Conservation (phyloP, 2,888 invertebrate species). For the Digitonthophagus gazella region DNA sequence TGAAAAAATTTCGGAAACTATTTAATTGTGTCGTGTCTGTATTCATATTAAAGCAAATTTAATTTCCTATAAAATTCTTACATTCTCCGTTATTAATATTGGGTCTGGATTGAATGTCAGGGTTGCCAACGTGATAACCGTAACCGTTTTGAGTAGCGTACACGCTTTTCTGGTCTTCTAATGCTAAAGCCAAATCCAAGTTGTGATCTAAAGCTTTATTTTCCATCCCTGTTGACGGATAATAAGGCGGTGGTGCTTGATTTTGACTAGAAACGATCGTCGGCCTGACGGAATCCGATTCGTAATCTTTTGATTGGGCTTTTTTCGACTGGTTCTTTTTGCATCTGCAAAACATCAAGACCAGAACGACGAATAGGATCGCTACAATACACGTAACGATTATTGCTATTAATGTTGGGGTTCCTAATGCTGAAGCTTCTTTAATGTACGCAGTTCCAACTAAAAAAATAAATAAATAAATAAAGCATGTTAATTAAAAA, state of each 20-base stretch:
- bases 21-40: too few species aligned
- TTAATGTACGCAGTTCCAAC: conserved; percentile 80
- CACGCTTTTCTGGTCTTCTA: conserved; percentile 83
- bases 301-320: conserved; percentile 80
- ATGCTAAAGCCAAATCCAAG: conserved; percentile 76
- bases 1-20: background rate
- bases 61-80: conserved; percentile 51
- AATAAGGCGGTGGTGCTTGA: conserved; percentile 86
- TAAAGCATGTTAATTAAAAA: conserved; percentile 3
- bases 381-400: conserved; percentile 80
- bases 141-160: conserved; percentile 84
- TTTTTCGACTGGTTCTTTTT: conserved; percentile 79
- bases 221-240: conserved; percentile 84
- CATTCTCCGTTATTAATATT: conserved; percentile 79
- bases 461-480: conserved; percentile 47
- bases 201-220: conserved; percentile 90
- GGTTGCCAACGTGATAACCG: conserved; percentile 75
- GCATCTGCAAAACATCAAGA: conserved; percentile 83
- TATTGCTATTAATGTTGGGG: conserved; percentile 75
- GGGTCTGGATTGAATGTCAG: conserved; percentile 64
- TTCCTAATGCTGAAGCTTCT: conserved; percentile 73
- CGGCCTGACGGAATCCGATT: conserved; percentile 84
- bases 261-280: conserved; percentile 84
- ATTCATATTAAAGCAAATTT: too few species aligned
- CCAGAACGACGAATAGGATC: conserved; percentile 69